These are phyloP conservation scores for Meliscaeva auricollis DNA, from an alignment of 2,888 invertebrate species.

Conservation along the genomic window DNA sequence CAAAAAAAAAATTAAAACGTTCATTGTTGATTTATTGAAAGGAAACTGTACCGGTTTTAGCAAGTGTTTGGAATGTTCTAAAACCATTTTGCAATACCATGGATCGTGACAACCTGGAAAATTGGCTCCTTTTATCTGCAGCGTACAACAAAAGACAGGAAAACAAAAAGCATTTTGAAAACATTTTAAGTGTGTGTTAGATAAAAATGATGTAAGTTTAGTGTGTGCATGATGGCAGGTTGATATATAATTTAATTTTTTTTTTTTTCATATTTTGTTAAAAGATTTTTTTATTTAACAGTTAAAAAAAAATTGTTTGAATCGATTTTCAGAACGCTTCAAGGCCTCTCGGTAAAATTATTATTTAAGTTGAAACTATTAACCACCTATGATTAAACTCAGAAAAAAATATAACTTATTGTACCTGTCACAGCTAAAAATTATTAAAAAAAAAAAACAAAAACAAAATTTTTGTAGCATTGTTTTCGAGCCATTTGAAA, in stretches of 20 bases:
- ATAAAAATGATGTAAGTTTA: slow-evolving; percentile 57
- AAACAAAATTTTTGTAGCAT: no score
- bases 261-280: background rate
- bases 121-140: slow-evolving; percentile 97
- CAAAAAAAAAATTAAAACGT: slow-evolving; percentile 51
- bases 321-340: no score
- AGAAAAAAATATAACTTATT: no score
- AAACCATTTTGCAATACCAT: slow-evolving; percentile 97
- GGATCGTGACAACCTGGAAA: slow-evolving; percentile 98
- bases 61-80: slow-evolving; percentile 98
- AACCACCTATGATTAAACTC: no score
- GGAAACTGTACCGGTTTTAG: slow-evolving; percentile 94
- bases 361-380: no score
- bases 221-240: slow-evolving; percentile 60
- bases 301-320: no score
- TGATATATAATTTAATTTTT: slow-evolving; percentile 23
- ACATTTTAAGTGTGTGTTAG: slow-evolving; percentile 64
- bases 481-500: no score
- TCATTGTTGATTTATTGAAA: slow-evolving; percentile 70
- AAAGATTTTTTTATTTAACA: no score
- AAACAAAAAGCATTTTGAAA: slow-evolving; percentile 75
- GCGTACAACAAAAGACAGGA: slow-evolving; percentile 72
- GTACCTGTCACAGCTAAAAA: no score
- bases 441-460: no score
- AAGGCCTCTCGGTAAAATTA: no score